Conservation (phyloP, 2,888 invertebrate species). For the Theristus sp. region DNA sequence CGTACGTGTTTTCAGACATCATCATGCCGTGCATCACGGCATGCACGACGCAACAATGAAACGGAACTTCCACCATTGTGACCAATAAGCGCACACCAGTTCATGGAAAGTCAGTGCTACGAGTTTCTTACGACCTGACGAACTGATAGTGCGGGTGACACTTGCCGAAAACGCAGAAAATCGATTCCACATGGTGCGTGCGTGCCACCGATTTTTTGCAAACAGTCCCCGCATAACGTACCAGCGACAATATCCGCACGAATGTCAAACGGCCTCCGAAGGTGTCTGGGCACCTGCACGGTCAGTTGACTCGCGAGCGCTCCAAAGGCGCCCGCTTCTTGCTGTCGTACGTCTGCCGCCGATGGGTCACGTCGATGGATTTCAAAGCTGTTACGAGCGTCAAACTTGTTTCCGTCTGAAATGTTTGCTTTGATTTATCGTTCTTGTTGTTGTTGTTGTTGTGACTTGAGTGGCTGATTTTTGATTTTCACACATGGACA, state of each 20-base stretch:
- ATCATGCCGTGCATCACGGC: no score
- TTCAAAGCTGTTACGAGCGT: background rate
- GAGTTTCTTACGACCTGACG: no score
- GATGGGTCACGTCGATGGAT: background rate
- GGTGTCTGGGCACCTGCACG: background rate
- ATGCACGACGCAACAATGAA: no score
- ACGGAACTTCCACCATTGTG: no score
- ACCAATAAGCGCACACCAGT: no score
- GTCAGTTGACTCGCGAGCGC: background rate
- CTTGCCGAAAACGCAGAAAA: no score
- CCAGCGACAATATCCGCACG: background rate
- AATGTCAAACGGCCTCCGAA: background rate
- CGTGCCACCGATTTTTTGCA: no score
- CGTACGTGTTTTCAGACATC: no score
- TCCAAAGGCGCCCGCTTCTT: background rate
- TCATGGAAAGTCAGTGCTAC: no score
- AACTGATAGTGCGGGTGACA: no score
- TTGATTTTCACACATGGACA: background rate
- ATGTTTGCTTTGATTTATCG: background rate
- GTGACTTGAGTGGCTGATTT: background rate
- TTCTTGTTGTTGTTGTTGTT: background rate
- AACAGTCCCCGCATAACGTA: no score
- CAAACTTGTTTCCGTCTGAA: background rate
- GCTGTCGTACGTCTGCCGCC: background rate
- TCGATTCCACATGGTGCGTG: no score